These are phyloP conservation scores for Sycophaga agraensis DNA, from an alignment of 1,140 invertebrate genomes.

Conservation along the genomic window DNA sequence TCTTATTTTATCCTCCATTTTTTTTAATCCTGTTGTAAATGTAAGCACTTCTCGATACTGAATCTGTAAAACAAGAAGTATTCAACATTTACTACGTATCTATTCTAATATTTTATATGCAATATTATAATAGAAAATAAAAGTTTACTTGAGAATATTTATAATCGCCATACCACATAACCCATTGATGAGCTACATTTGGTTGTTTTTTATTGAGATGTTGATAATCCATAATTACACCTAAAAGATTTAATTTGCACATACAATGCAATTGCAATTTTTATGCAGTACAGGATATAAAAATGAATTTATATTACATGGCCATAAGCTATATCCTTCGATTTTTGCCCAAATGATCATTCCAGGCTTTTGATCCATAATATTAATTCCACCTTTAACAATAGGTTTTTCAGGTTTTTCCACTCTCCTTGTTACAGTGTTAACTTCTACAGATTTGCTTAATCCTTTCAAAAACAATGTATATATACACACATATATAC, in stretches of 20 bases:
- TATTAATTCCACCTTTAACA: conserved; percentile 33
- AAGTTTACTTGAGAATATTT: conserved; percentile 42
- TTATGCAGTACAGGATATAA: conserved; percentile 11
- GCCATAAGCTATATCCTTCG: conserved; percentile 48
- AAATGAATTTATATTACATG: conserved; percentile 38
- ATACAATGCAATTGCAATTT: neutral
- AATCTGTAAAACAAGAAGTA: neutral
- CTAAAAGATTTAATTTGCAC: conserved; percentile 35
- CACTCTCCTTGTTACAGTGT: conserved; percentile 28
- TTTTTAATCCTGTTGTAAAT: conserved; percentile 26
- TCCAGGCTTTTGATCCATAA: conserved; percentile 45
- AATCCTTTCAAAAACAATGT: conserved; percentile 1
- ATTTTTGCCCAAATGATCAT: conserved; percentile 50
- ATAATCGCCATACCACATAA: conserved; percentile 53
- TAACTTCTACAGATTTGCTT: conserved; percentile 13
- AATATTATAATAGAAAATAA: neutral
- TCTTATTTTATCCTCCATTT: conserved; percentile 24
- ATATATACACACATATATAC: no score
- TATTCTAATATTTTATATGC: no score
- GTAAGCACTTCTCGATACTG: conserved; percentile 17
- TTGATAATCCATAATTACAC: conserved; percentile 49
- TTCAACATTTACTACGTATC: no score
- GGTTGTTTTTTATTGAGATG: conserved; percentile 47
- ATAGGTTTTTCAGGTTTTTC: conserved; percentile 25
- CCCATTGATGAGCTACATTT: conserved; percentile 50